These are phyloP conservation scores for Pyrrhia umbra DNA, from an alignment of 2,888 invertebrate genomes.

Conservation along the genomic window DNA sequence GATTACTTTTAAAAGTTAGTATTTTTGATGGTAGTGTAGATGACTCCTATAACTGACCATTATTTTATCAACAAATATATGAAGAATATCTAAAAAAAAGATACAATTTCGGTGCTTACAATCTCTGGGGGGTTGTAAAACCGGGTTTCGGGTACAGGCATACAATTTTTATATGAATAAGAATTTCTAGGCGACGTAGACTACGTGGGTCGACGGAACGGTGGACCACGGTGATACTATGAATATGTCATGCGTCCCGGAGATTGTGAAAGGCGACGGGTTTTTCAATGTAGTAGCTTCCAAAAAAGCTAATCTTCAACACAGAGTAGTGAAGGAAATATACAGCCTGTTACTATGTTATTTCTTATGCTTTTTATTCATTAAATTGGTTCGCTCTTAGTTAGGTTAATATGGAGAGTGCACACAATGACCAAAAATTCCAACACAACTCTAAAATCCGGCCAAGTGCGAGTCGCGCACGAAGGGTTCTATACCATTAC, in stretches of 20 bases:
- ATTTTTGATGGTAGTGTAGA: too few relatives aligned
- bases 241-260: slow-evolving; percentile 28
- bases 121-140: slow-evolving; percentile 14
- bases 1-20: too few relatives aligned
- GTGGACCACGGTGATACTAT: slow-evolving; percentile 6
- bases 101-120: background rate
- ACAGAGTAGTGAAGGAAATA: too few relatives aligned
- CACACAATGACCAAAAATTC: too few relatives aligned
- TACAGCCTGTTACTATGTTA: too few relatives aligned
- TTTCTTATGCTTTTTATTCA: too few relatives aligned
- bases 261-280: background rate
- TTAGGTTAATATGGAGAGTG: too few relatives aligned
- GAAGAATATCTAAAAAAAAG: slow-evolving; percentile 4
- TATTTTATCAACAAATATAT: background rate
- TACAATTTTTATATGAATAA: slow-evolving; percentile 39
- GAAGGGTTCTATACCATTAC: too few relatives aligned
- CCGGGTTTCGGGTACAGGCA: slow-evolving; percentile 1
- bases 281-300: background rate
- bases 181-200: slow-evolving; percentile 8
- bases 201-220: slow-evolving; percentile 1
- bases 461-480: too few relatives aligned
- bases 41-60: background rate
- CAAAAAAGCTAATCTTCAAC: background rate
- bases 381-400: too few relatives aligned
- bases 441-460: too few relatives aligned